Evolutionary conservation across 2,113 vertebrate species (phyloP), one percentile per base, ranked within the genome.

Genomic region (Aviceda subcristata): DNA sequence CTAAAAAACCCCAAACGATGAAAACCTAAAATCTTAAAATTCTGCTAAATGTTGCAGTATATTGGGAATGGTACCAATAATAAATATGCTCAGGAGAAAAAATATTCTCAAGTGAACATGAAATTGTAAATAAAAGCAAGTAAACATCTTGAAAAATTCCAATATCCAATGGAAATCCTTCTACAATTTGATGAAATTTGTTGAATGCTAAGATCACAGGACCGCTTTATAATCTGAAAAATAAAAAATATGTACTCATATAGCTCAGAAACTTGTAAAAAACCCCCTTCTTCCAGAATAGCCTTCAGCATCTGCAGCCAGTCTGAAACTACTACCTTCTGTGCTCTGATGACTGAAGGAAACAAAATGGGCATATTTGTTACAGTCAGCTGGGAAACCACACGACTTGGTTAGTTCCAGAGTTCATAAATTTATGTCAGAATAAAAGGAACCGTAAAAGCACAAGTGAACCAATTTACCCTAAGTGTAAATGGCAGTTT

Each of bases 401-500:
- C 88, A 78, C 9, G 72, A 94, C 97, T 97, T 97, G 96, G 96
- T 97, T 96, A 97, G 97, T 96, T 98, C 95, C 92, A 90, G 97
- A 97, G 97, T 98, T 98, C 98, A 98, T 98, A 98, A 97, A 98
- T 98, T 98, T 96, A 90, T 98, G 98, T 98, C 97, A 98, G 95
- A 97, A 97, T 94, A 95, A 97, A 97, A 97, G 96, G 94, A 97
- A 96, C 92, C 4, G 17, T 57, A 93, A 97, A 98, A 97, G 96
- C 96, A 94, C 91, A 94, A 94, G 97, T 98, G 98, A 98, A 98
- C 96, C 98, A 98, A 98, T 98, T 98, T 98, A 97, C 83, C 97
- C 96, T 98, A 98, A 98, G 98, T 98, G 97, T 97, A 98, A 98
- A 98, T 98, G 98, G 98, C 98, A 99, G 98, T 97, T 98, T 97